Conservation (phyloP, 2,888 invertebrate species). For the Helicoverpa assulta region DNA sequence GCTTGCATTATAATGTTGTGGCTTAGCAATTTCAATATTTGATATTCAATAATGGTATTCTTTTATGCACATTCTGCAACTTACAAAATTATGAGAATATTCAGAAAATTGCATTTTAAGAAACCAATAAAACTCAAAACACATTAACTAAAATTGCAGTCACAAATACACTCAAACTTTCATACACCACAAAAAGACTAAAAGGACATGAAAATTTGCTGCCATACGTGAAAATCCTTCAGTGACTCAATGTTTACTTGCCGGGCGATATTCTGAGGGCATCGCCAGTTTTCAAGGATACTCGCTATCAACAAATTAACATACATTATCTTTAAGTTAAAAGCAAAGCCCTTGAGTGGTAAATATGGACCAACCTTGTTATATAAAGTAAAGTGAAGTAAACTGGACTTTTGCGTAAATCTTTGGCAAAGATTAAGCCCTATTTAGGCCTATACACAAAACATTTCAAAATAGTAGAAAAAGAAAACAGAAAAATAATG, state of each 20-base stretch:
- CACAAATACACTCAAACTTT: slow-evolving; percentile 30
- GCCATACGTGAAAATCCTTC: slow-evolving; percentile 45
- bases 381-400: slow-evolving; percentile 18
- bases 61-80: too few relatives aligned
- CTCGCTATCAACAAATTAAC: slow-evolving; percentile 71
- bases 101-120: not conserved
- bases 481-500: too few relatives aligned
- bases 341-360: slow-evolving; percentile 72
- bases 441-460: too few relatives aligned
- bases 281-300: slow-evolving; percentile 59
- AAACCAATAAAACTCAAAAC: not conserved
- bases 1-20: too few relatives aligned
- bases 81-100: too few relatives aligned
- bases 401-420: slow-evolving; percentile 7
- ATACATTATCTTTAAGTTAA: slow-evolving; percentile 69
- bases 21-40: too few relatives aligned
- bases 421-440: not conserved
- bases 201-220: slow-evolving; percentile 42
- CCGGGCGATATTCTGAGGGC: slow-evolving; percentile 34
- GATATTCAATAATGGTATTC: too few relatives aligned
- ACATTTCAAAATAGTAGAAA: too few relatives aligned
- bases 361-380: slow-evolving; percentile 38
- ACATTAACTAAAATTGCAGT: not conserved
- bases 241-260: slow-evolving; percentile 57
- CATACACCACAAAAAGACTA: slow-evolving; percentile 18